Evolutionary conservation across 2,888 invertebrate genomes (phyloP).

Genomic region (Mimumesa dahlbomi): DNA sequence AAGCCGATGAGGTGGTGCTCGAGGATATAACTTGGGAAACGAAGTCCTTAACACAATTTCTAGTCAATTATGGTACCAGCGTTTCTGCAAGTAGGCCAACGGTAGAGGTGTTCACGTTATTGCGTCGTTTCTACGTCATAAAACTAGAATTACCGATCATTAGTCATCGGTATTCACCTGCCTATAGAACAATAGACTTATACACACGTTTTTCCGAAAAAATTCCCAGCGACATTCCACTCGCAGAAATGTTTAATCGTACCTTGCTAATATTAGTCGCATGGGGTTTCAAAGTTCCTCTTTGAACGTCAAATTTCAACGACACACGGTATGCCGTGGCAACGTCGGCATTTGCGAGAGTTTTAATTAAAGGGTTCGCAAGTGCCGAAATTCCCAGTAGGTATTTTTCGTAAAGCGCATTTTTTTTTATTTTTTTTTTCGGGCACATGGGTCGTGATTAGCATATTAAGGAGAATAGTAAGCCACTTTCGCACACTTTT

Average conservation of each 20-base stretch:
- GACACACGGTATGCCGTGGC: too few species aligned
- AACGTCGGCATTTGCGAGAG: not conserved
- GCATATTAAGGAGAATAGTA: not conserved
- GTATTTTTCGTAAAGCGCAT: not conserved
- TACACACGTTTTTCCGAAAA: too few species aligned
- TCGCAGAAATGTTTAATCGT: too few species aligned
- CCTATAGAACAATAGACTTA: too few species aligned
- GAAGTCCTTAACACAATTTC: slow-evolving; percentile 15
- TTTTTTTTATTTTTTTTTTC: too few species aligned
- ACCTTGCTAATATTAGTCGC: too few species aligned
- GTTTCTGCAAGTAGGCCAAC: slow-evolving; percentile 10
- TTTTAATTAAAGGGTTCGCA: not conserved
- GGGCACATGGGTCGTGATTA: not conserved
- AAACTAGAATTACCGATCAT: not conserved
- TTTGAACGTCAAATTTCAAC: too few species aligned
- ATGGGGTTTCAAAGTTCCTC: too few species aligned
- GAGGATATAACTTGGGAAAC: slow-evolving; percentile 9
- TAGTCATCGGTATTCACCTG: not conserved
- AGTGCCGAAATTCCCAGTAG: not conserved
- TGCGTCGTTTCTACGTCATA: not conserved
- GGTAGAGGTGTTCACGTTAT: not conserved
- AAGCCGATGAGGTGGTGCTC: not conserved
- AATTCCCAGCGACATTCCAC: too few species aligned
- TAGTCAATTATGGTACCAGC: slow-evolving; percentile 11
- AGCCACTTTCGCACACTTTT: not conserved